Evolutionary conservation across 1,140 invertebrate genomes (phyloP), one percentile per base, ranked within the genome.

Genomic region (Hyposmocoma kahamanoa): DNA sequence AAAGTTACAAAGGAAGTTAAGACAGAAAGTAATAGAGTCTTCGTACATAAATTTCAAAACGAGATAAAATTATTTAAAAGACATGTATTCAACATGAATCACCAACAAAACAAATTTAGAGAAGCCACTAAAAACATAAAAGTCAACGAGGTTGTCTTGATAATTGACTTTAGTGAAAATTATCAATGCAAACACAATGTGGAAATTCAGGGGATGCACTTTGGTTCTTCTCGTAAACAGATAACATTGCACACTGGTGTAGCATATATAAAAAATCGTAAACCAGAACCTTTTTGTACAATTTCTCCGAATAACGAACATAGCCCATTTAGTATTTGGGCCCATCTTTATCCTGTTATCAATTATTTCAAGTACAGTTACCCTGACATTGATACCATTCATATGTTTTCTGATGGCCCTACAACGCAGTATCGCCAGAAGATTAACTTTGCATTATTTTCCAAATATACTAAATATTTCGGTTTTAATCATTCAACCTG

Each of bases 171-270:
- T 19, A 52, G 43, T 13, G 53, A 68, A 45, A 68, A 68, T 47
- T 65, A 62, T 46, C 28, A 15, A 22, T 56, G 55, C 22, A 65
- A 68, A 50, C 26, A 57, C 15, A 21, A 28, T 2, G 32, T 49
- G 34, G 59, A 62, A 56, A 36, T 68, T 3, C 65, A 69, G 42
- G 39, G 55, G 42, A 36, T 54, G 13, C 55, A 68, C 43, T 68
- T 68, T 50, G 62, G 59, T 22, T 50, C 39, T 3, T 46, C 39
- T n/a, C 39, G 53, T 52, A 24, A 24, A 10, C 52, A 58, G 39
- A 48, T 62, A 9, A 50, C 51, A 4, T 39, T 62, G 17, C 59
- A 62, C 34, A 53, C 47, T 17, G 50, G 59, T 1, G 28, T 58
- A 9, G 15, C 36, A 8, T 50, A 42, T 44, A 22, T 11, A 19